Base-by-base conservation (phyloP, 2,888 invertebrate genomes). In the Kuschelorhynchus macadamiae region DNA sequence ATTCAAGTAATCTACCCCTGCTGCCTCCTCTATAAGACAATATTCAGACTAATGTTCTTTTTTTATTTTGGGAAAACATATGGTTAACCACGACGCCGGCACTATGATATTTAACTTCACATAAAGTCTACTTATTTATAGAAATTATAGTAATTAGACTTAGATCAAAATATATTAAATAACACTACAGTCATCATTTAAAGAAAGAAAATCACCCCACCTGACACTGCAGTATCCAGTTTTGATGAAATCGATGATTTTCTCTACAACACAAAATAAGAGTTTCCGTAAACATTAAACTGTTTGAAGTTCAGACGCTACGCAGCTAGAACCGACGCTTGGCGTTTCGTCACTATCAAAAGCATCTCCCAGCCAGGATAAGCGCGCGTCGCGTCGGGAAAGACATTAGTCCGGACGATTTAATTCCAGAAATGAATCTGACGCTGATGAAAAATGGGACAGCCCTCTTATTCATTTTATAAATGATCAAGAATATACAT, bases 151-250 rank as follows among this genome's bases (percentile, higher is more conserved):
- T n/a, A n/a, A n/a, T n/a, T n/a, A n/a, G n/a, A n/a, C n/a, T n/a
- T n/a, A n/a, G n/a, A n/a, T n/a, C n/a, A n/a, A n/a, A n/a, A n/a
- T n/a, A n/a, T n/a, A n/a, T n/a, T n/a, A n/a, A n/a, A n/a, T n/a
- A n/a, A n/a, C n/a, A n/a, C n/a, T n/a, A n/a, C n/a, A n/a, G n/a
- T n/a, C n/a, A n/a, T n/a, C n/a, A n/a, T n/a, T n/a, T 25, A 25
- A 25, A 7, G 25, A 25, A 25, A n/a, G 1, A 12, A 21, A 2
- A 21, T 39, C 16, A 32, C 52, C 56, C 9, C 16, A 65, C 65
- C 65, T 65, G 52, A 47, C 21, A 21, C 21, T 41, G 30, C 3
- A 32, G 65, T 18, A 36, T 55, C 65, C 65, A 65, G 65, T 18
- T 42, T 65, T 57, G 42, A 20, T 25, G 18, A 21, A 41, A 56